Evolutionary conservation across 1,140 invertebrate species (phyloP), one percentile per base, ranked within the genome.

Genomic region (Eumeta japonica): DNA sequence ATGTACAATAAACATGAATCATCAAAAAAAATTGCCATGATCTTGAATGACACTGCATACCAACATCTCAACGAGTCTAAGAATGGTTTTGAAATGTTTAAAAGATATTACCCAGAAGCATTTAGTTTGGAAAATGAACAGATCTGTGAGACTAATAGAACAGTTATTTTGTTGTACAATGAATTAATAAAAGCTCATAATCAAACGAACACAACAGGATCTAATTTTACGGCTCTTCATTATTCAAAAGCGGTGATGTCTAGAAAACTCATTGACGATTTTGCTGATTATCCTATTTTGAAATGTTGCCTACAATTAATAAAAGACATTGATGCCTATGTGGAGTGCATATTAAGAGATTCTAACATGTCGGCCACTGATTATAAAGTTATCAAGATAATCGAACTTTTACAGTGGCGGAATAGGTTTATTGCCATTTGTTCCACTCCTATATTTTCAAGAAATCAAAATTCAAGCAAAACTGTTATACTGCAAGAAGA

Each of bases 241-340:
- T 76, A 76, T 50, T 75, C 71, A 0, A 55, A 55, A 12, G 64
- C 60, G 5, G 55, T 76, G 12, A 28, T 42, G 13, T 35, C 51
- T 3, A 52, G 58, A 16, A 70, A 55, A 41, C 37, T 77, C 10
- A 55, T 65, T 1, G 65, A 76, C 12, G 70, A 75, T 37, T 75
- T 79, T 29, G 49, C 56, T 2, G 62, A 80, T 33, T 73, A 79
- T 48, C 75, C 78, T 1, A 52, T 82, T 10, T 51, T 82, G 19
- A 72, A 62, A 20, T 43, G 71, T 35, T 81, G 77, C 45, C 55
- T 50, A 7, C 31, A 44, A 10, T 61, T 80, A 20, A 19, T 77
- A 3, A 42, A 62, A 10, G 41, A 63, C n/a, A 45, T 74, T 10
- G 66, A 76, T 28, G 48, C 45, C 1, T 63, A 47, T n/a, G 20